Evolutionary conservation across 2,888 invertebrate species (phyloP), one percentile per base, ranked within the genome.

Genomic region (Hoplodrina ambigua): DNA sequence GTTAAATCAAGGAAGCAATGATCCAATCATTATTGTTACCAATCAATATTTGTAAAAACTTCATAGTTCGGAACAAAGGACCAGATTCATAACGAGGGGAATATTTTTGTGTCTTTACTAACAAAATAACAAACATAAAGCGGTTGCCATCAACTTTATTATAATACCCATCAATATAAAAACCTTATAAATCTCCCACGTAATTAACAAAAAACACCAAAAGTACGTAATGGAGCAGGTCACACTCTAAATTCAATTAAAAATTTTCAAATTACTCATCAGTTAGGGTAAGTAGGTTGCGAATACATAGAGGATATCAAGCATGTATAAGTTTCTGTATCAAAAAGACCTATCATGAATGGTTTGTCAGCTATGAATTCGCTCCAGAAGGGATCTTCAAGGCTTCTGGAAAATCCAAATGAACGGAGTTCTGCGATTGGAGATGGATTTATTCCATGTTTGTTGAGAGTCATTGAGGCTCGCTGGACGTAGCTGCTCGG

Each of bases 401-500:
- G 17, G 15, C 49, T 54, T 0, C 13, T 13, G 4, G 54, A 5
- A n/a, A 15, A 20, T 11, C 37, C 53, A 5, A 4, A 49, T 0
- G 67, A 55, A 0, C n/a, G 52, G 4, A 65, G 41, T 19, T 63
- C 37, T 0, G 19, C 0, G 8, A 46, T 2, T 20, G 54, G 11
- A 15, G 78, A 54, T n/a, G 65, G 63, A 19, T 77, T 49, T 19
- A 78, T 60, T 20, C 82, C 80, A 2, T 68, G 0, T 44, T 68
- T 78, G 49, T 70, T 60, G 25, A 80, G 41, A 0, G 80, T 81
- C 13, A 81, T n/a, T n/a, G 84, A 60, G 1, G 81, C 56, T 19
- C 82, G 79, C 46, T 81, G 80, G 13, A 78, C 54, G 62, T 79
- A 82, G 57, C 70, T 79, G 54, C 75, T 82, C 0, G 80, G 80